Evolutionary conservation across 2,888 invertebrate genomes (phyloP).

Genomic region (Drosophila borealis): DNA sequence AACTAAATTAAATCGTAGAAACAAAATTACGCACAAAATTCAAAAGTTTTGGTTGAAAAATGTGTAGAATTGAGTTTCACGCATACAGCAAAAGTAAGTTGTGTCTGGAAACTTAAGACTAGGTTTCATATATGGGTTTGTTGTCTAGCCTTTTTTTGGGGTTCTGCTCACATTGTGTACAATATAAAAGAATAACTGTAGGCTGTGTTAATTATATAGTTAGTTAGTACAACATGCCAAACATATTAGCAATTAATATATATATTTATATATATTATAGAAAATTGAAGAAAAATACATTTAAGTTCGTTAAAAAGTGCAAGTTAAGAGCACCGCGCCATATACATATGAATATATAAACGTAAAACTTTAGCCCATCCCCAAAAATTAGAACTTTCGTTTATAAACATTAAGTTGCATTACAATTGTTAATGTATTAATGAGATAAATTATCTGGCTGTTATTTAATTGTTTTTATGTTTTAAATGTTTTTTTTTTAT

Average conservation of each 20-base stretch:
- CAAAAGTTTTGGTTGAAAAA: not conserved
- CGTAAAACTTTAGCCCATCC: conserved; percentile 12
- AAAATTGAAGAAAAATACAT: conserved; percentile 5
- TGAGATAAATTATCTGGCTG: conserved; percentile 33
- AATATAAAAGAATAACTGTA: conserved; percentile 4
- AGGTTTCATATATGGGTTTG: not conserved
- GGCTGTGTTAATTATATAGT: conserved; percentile 21
- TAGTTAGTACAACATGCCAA: conserved; percentile 56
- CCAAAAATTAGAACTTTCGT: conserved; percentile 18
- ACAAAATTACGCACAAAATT: conserved; percentile 27
- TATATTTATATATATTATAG: conserved; percentile 4
- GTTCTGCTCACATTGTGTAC: conserved; percentile 17
- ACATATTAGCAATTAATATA: conserved; percentile 32
- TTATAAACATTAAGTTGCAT: conserved; percentile 37
- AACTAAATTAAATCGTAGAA: conserved; percentile 12
- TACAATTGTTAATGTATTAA: conserved; percentile 45
- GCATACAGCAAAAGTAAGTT: conserved; percentile 39
- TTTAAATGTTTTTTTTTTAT: not conserved
- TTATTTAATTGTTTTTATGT: not conserved
- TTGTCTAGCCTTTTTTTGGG: conserved; percentile 22
- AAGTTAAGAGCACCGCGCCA: conserved; percentile 24
- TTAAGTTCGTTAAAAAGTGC: conserved; percentile 14
- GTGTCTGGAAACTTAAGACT: conserved; percentile 15
- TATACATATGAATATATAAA: conserved; percentile 11
- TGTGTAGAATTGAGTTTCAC: conserved; percentile 40